Conservation (phyloP, 2,888 invertebrate genomes). For the Ichneumoninae sp. region DNA sequence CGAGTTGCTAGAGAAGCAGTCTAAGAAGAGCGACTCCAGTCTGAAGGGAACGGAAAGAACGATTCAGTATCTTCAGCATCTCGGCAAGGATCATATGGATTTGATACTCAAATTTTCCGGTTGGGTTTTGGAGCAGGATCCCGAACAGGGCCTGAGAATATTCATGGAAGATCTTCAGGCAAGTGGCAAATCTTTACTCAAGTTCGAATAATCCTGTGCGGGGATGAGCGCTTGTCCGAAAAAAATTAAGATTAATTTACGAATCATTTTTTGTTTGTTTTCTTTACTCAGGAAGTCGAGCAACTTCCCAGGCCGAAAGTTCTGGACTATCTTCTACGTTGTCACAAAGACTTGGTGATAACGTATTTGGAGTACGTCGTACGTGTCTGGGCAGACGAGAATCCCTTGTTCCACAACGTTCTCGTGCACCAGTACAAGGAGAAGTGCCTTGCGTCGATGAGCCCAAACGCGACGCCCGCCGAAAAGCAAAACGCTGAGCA, state of each 20-base stretch:
- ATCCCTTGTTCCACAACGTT: conserved; percentile 95
- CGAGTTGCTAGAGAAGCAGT: conserved; percentile 92
- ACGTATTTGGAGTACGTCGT: conserved; percentile 98
- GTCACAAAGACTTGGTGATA: conserved; percentile 92
- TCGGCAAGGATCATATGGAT: conserved; percentile 91
- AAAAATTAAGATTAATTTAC: conserved; percentile 15
- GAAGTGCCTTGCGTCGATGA: conserved; percentile 84
- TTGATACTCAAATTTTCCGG: conserved; percentile 97
- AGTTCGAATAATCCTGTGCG: not conserved
- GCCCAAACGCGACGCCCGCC: conserved; percentile 81
- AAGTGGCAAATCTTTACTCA: conserved; percentile 14
- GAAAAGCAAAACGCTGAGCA: conserved; percentile 86
- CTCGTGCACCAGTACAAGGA: conserved; percentile 95
- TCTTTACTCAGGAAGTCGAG: conserved; percentile 90
- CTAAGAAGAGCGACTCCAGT: conserved; percentile 90
- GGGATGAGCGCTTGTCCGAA: not conserved
- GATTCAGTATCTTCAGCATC: conserved; percentile 95
- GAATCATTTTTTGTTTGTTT: conserved; percentile 17
- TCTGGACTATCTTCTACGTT: conserved; percentile 94
- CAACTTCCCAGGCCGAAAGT: conserved; percentile 94
- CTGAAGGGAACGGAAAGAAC: conserved; percentile 93
- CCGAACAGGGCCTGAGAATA: conserved; percentile 94
- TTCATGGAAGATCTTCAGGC: conserved; percentile 83
- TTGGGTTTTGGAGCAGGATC: conserved; percentile 94
- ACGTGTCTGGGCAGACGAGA: conserved; percentile 94